Conservation (phyloP, 2,113 vertebrate species). For the Nothobranchius furzeri region DNA sequence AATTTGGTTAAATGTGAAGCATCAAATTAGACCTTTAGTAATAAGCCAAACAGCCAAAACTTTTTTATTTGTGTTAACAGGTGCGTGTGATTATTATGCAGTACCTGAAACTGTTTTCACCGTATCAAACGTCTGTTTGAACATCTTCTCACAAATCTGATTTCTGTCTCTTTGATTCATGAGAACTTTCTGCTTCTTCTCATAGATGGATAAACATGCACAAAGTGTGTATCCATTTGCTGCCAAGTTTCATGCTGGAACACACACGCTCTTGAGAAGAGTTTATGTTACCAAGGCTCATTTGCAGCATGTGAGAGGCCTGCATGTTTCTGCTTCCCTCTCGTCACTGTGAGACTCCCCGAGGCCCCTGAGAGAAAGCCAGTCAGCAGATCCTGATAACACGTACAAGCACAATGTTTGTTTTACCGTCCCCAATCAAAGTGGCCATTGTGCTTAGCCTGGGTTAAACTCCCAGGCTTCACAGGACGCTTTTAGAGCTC, state of each 20-base stretch:
- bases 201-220: background rate
- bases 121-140: too few relatives aligned
- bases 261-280: background rate
- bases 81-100: too few relatives aligned
- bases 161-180: too few relatives aligned
- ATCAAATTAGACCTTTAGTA: too few relatives aligned
- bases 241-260: background rate
- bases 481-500: slow-evolving; percentile 47
- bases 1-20: too few relatives aligned
- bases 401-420: slow-evolving; percentile 69
- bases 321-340: slow-evolving; percentile 8
- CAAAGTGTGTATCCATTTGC: background rate
- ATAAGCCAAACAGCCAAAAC: too few relatives aligned
- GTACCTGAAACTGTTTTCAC: too few relatives aligned
- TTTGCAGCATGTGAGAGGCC: slow-evolving; percentile 50
- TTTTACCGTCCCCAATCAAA: slow-evolving; percentile 70
- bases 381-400: slow-evolving; percentile 71
- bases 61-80: too few relatives aligned
- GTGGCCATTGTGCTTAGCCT: slow-evolving; percentile 38
- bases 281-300: slow-evolving; percentile 31
- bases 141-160: too few relatives aligned
- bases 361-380: slow-evolving; percentile 46
- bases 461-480: slow-evolving; percentile 52
- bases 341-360: slow-evolving; percentile 42
- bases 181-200: too few relatives aligned